These are phyloP conservation scores for Metaphire vulgaris DNA, from an alignment of 1,140 invertebrate genomes.

Conservation along the genomic window DNA sequence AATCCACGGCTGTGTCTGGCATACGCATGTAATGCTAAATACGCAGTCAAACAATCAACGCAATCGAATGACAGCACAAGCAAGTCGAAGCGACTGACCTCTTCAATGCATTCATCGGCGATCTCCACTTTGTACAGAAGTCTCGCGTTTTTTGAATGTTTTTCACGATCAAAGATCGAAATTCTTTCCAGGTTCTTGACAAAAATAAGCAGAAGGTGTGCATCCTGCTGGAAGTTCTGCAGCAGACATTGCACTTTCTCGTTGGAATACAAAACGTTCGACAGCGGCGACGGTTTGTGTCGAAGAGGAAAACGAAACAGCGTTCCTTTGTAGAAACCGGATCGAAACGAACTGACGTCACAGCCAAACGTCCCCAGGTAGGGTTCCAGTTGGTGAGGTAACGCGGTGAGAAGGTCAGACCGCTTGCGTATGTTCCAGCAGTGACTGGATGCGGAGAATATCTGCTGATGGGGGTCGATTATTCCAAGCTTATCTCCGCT, in stretches of 20 bases:
- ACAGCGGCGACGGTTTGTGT: constrained; percentile 15
- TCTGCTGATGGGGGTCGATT: constrained; percentile 37
- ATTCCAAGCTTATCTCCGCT: constrained; percentile 38
- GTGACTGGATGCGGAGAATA: constrained; percentile 12
- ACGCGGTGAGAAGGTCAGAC: constrained; percentile 17
- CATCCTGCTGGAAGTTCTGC: constrained; percentile 8
- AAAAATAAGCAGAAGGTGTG: constrained; percentile 17
- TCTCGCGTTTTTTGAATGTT: background rate
- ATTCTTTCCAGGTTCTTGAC: constrained; percentile 10
- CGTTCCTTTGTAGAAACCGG: constrained; percentile 34
- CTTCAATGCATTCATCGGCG: constrained; percentile 18
- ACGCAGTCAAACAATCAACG: no score
- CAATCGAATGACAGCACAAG: no score
- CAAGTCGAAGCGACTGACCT: no score
- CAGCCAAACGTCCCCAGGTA: constrained; percentile 27
- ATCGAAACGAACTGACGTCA: constrained; percentile 30
- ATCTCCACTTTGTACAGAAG: constrained; percentile 20
- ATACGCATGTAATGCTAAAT: no score
- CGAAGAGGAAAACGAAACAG: constrained; percentile 33
- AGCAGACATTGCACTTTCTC: constrained; percentile 31
- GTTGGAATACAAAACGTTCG: constrained; percentile 1
- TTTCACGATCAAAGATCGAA: background rate
- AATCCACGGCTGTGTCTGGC: no score
- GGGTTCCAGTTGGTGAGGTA: constrained; percentile 29
- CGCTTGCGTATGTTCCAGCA: constrained; percentile 10